Base-by-base conservation (phyloP, 2,113 vertebrate species). In the Carassius gibelio region DNA sequence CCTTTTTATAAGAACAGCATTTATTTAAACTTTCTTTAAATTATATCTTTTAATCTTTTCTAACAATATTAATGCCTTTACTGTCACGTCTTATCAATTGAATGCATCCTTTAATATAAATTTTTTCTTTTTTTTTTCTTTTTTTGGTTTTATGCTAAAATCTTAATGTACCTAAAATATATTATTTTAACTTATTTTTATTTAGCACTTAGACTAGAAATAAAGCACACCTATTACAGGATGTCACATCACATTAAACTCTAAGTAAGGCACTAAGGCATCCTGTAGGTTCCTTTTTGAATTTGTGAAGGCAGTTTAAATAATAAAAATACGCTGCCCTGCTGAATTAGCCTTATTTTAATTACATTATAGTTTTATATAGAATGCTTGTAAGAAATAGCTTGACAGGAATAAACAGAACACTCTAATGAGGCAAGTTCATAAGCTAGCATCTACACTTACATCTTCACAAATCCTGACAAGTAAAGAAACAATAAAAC, bases 401-500 rank as follows among this genome's bases (percentile, higher is more conserved):
- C 57, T 77, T 84, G 61, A 85, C 30, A 61, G 50, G 61, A 80
- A 69, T 26, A 80, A 80, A 69, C 30, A 71, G 64, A 66, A 45
- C 48, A 71, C 50, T 68, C 48, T 61, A 84, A 77, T 77, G 45
- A 38, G 42, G 26, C 21, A n/a, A 61, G 74, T 17, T 77, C 74
- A 68, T 64, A 75, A 75, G 15, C 38, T 17, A 75, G 21, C 71
- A 75, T 84, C 61, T 77, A n/a, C 75, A 55, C 13, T 84, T 57
- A 55, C 76, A 59, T 34, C 62, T 36, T 57, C 96, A 96, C 96
- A 93, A 91, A 89, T 69, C 89, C 88, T 64, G 61, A 87, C 89
- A 92, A 91, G 92, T 91, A 93, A 94, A 92, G 86, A 92, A 92
- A 91, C 90, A 92, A 91, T 90, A 91, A 85, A 38, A 38, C 34